A percentile compares a stretch with the other conserved stretches of the same genome.
phyloP scores from a whole-genome alignment of 2,888 invertebrate species.

The Gymnosoma rotundatum region DNA sequence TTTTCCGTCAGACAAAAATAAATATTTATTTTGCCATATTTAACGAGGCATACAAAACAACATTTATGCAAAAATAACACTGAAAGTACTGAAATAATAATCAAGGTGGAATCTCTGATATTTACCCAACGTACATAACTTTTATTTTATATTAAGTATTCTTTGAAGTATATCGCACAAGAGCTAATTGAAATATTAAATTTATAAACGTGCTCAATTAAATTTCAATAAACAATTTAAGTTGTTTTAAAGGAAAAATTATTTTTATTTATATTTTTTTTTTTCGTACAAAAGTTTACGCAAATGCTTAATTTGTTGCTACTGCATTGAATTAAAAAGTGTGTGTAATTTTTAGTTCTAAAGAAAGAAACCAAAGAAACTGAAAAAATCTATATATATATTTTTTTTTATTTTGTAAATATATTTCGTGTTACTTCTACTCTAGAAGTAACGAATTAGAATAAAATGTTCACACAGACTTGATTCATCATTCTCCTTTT shows the following conservation, averaged over 20 bases:
- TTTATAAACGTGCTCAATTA: not conserved
- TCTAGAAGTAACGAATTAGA: too few relatives aligned
- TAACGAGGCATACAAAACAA: slow-evolving; percentile 26
- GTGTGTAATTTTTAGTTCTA: too few relatives aligned
- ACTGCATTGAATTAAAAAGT: too few relatives aligned
- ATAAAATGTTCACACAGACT: too few relatives aligned
- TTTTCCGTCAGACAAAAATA: slow-evolving; percentile 55
- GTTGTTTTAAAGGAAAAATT: not conserved
- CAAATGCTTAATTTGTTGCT: too few relatives aligned
- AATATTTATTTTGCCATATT: slow-evolving; percentile 62
- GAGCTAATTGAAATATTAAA: slow-evolving; percentile 36
- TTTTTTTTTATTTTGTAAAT: too few relatives aligned
- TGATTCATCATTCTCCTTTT: too few relatives aligned
- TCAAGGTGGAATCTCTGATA: slow-evolving; percentile 17
- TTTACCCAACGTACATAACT: not conserved
- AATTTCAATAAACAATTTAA: not conserved
- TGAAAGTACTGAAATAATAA: slow-evolving; percentile 6
- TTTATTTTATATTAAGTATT: not conserved
- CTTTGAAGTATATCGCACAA: not conserved
- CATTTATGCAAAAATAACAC: slow-evolving; percentile 23
- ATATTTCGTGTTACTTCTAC: too few relatives aligned
- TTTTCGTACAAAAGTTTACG: not conserved
- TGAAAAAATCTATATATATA: too few relatives aligned
- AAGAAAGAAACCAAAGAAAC: too few relatives aligned
- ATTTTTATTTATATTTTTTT: not conserved